Evolutionary conservation across 2,888 invertebrate species (phyloP), one percentile per base, ranked within the genome.

Genomic region (Cryptocheilus praepositus): DNA sequence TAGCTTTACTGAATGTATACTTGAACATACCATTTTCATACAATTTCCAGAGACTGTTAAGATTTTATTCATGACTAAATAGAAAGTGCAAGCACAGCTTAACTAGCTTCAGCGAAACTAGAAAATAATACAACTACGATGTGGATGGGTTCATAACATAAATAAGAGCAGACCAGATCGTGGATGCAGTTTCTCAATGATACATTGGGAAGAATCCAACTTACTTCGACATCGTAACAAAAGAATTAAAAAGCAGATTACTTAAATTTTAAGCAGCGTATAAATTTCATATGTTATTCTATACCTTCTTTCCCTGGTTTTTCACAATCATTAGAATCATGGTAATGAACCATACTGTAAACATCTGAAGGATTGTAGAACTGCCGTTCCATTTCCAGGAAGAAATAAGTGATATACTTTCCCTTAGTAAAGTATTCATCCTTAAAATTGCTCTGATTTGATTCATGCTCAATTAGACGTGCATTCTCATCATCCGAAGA

Each of bases 301-400:
- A 61, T 81, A 83, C 84, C 84, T 84, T 74, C 69, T 69, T 73
- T 73, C 36, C 68, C 79, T 53, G 61, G 70, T 51, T 77, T 82
- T 69, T 81, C 74, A 62, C 64, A 64, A 69, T 73, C 68, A 25
- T 74, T 74, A 67, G 70, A 59, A 64, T 80, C 78, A 67, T 78
- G 77, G 67, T 85, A 87, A 15, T 77, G 82, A 76, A 87, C 79
- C 65, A 85, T 83, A 67, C 70, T 74, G 75, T 87, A 86, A 72
- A 85, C 80, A 0, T 86, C 83, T 43, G 65, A 65, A 25, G 86
- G 86, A 81, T 86, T 74, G 74, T 85, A 85, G 45, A 57, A 77
- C 67, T 86, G 85, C 68, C 81, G 81, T 77, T 87, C 87, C 84
- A 87, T 85, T 81, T 83, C 81, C 72, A 87, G 70, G 70, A 87